Conservation (phyloP, 2,797 vertebrate species). For the Chrosomus eos region DNA sequence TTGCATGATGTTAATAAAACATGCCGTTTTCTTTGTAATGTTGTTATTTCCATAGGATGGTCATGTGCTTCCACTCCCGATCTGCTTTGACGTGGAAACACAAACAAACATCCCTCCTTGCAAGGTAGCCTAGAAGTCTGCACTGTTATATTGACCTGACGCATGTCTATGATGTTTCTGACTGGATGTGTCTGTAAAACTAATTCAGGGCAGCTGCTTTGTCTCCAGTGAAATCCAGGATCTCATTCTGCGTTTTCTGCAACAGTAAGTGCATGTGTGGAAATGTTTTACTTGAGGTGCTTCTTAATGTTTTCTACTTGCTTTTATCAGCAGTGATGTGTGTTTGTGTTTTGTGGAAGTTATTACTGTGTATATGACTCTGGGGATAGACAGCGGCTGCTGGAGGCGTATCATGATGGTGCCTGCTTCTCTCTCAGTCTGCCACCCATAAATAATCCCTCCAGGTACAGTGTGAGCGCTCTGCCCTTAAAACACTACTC, state of each 20-base stretch:
- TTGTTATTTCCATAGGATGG: conserved; percentile 79
- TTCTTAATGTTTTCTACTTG: neutral
- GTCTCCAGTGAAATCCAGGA: conserved; percentile 85
- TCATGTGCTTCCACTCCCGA: conserved; percentile 86
- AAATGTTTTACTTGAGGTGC: neutral
- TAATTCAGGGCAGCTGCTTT: conserved; percentile 87
- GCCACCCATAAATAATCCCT: conserved; percentile 78
- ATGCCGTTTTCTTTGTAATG: neutral
- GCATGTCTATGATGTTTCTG: neutral
- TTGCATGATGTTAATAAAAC: neutral
- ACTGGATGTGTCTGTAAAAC: conserved; percentile 13
- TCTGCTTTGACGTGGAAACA: conserved; percentile 87
- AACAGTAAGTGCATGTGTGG: conserved; percentile 82
- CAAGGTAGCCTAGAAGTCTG: conserved; percentile 73
- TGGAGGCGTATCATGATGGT: conserved; percentile 90
- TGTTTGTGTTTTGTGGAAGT: conserved; percentile 63
- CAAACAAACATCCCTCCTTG: conserved; percentile 84
- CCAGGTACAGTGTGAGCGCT: conserved; percentile 72
- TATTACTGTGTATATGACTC: conserved; percentile 90
- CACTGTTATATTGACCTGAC: neutral
- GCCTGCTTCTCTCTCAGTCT: conserved; percentile 90
- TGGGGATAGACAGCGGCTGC: conserved; percentile 84
- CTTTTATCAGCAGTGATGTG: conserved; percentile 85
- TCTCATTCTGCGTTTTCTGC: conserved; percentile 85
- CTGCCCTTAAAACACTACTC: neutral